Base-by-base conservation (phyloP, 2,888 invertebrate species). In the Eucera pruinosa region DNA sequence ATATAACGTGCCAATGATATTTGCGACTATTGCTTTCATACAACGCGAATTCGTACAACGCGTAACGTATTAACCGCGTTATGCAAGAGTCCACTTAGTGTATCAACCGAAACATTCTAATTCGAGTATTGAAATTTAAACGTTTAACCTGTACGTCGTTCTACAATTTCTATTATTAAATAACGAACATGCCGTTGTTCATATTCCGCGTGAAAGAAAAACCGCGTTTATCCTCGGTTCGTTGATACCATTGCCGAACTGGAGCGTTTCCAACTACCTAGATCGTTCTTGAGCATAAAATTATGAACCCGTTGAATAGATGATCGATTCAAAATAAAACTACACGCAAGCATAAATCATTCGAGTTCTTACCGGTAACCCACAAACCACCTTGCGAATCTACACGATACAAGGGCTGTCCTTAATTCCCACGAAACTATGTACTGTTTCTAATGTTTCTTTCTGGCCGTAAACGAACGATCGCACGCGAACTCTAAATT, bases 201-300 rank as follows among this genome's bases (percentile, higher is more conserved):
- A n/a, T n/a, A n/a, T n/a, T n/a, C 39, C 36, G 15, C 20, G 52
- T 9, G 57, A 27, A 36, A 25, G 50, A 73, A 41, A 61, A 54
- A 7, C n/a, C 39, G 50, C 13, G 39, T 50, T 15, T 2, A 62
- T 65, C 41, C n/a, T 54, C 73, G 62, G 41, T 45, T 48, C 64
- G 68, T 66, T 78, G 33, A 61, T 60, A 57, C 48, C 33, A 33
- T 33, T 45, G n/a, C n/a, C 27, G 62, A 78, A 70, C 48, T 76
- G 57, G 69, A 76, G 75, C 66, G 61, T 66, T 54, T 58, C 41
- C n/a, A 68, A 54, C 41, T 39, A 39, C n/a, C 30, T 25, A 33
- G 33, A 50, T 62, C 9, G 57, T 62, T 58, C 20, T 25, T 39
- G 11, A 52, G 30, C 50, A 41, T 67, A 62, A 66, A 70, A 61